Conservation (phyloP, 2,797 vertebrate genomes). For the Telmatherina bonti region DNA sequence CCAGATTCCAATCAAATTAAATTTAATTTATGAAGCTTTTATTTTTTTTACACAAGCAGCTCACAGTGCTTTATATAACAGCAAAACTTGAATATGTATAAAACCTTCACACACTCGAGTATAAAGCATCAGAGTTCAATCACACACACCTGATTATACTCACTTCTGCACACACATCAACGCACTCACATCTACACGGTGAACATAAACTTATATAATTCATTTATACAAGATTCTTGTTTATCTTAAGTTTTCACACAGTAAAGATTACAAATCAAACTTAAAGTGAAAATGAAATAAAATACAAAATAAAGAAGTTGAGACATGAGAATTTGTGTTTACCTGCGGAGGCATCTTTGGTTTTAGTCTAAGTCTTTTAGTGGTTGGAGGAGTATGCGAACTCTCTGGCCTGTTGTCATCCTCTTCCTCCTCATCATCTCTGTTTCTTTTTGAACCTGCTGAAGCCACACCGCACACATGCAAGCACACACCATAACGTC, state of each 20-base stretch:
- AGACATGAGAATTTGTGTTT: slow-evolving; percentile 14
- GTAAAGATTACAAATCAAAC: neutral
- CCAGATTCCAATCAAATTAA: neutral
- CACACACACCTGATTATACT: no score
- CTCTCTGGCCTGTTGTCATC: slow-evolving; percentile 85
- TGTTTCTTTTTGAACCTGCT: slow-evolving; percentile 83
- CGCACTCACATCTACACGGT: no score
- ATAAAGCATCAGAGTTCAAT: no score
- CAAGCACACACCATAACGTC: slow-evolving; percentile 2
- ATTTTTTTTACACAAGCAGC: no score
- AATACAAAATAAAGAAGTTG: no score
- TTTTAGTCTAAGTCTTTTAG: slow-evolving; percentile 89
- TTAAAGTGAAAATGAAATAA: neutral
- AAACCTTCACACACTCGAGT: no score
- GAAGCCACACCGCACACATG: neutral
- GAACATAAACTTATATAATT: no score
- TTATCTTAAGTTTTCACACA: neutral
- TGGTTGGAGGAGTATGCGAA: slow-evolving; percentile 84
- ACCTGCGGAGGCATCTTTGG: slow-evolving; percentile 79
- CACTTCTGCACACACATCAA: no score
- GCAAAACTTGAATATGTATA: no score
- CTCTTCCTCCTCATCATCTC: slow-evolving; percentile 92
- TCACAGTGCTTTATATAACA: no score
- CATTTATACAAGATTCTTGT: no score
- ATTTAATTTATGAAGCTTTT: no score